A percentile compares a stretch with the other conserved stretches of the same genome.
Evolutionary conservation across 1,140 invertebrate species (phyloP).

Genomic region (Aphaenogaster ashmeadi): DNA sequence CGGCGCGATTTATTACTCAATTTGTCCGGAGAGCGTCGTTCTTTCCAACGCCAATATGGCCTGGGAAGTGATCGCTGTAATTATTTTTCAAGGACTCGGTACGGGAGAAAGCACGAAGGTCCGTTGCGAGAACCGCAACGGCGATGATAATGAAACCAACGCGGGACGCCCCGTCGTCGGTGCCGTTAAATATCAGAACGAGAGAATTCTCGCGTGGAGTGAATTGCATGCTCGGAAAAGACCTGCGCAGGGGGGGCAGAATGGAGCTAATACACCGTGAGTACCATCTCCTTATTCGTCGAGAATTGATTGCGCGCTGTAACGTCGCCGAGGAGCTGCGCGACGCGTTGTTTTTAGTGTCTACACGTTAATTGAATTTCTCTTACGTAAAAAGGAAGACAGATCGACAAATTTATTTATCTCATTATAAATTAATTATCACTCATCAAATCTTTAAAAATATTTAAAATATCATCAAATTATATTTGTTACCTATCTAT

Average conservation of each 20-base stretch:
- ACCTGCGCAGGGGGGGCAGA: neutral
- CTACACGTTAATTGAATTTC: conserved; percentile 49
- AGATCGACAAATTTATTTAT: conserved; percentile 11
- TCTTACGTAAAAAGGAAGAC: neutral
- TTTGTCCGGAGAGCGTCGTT: conserved; percentile 62
- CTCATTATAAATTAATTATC: conserved; percentile 1
- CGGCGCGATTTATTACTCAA: conserved; percentile 73
- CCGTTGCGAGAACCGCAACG: neutral
- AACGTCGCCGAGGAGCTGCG: conserved; percentile 11
- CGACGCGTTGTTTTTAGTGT: conserved; percentile 26
- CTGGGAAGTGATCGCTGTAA: conserved; percentile 71
- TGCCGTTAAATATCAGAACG: conserved; percentile 60
- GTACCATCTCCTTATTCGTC: conserved; percentile 44
- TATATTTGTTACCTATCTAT: neutral
- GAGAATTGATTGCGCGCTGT: conserved; percentile 42
- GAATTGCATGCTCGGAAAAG: conserved; percentile 30
- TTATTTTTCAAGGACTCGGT: conserved; percentile 74
- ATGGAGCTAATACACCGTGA: conserved; percentile 27
- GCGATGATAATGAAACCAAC: conserved; percentile 68
- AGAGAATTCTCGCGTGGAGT: conserved; percentile 43
- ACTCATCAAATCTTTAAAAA: neutral
- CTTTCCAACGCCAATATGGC: conserved; percentile 50
- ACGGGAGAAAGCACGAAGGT: conserved; percentile 32
- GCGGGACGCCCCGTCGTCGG: conserved; percentile 17
- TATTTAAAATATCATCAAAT: neutral